These are phyloP conservation scores for Dipus sagitta DNA, from an alignment of 2,797 vertebrate species.

Conservation along the genomic window DNA sequence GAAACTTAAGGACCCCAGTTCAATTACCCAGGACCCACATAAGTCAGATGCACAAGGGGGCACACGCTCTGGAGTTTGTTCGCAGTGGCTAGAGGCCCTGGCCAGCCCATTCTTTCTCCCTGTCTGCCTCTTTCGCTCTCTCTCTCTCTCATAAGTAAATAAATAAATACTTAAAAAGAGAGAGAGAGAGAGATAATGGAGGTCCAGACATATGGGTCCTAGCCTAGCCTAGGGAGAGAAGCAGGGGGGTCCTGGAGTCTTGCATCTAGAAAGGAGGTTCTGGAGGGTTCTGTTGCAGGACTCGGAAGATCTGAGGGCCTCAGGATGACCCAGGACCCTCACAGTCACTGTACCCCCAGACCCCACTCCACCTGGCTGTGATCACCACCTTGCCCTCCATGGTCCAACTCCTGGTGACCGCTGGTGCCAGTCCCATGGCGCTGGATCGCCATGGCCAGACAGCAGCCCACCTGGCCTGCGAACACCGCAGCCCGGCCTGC, in stretches of 20 bases:
- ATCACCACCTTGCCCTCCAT: conserved; percentile 91
- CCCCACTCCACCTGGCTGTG: conserved; percentile 94
- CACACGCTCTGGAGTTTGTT: too few species aligned
- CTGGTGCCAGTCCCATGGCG: conserved; percentile 90
- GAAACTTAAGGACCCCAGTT: too few species aligned
- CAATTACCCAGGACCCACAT: too few species aligned
- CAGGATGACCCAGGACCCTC: neutral
- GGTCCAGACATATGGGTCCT: neutral
- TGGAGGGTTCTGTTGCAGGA: too few species aligned
- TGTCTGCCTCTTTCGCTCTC: too few species aligned
- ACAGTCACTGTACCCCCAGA: conserved; percentile 86
- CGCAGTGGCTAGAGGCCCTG: too few species aligned
- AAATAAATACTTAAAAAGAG: too few species aligned
- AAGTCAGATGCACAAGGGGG: too few species aligned
- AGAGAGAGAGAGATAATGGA: too few species aligned
- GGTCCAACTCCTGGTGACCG: conserved; percentile 88
- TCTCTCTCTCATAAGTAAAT: too few species aligned
- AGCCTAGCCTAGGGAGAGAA: neutral
- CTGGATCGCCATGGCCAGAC: conserved; percentile 95
- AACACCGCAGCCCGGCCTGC: conserved; percentile 89
- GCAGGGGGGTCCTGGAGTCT: neutral
- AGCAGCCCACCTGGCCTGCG: conserved; percentile 92
- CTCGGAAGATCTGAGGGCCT: neutral
- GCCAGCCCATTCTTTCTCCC: too few species aligned
- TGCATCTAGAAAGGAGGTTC: too few species aligned